Evolutionary conservation across 2,888 invertebrate genomes (phyloP).

Genomic region (Drosophila melanosoma): DNA sequence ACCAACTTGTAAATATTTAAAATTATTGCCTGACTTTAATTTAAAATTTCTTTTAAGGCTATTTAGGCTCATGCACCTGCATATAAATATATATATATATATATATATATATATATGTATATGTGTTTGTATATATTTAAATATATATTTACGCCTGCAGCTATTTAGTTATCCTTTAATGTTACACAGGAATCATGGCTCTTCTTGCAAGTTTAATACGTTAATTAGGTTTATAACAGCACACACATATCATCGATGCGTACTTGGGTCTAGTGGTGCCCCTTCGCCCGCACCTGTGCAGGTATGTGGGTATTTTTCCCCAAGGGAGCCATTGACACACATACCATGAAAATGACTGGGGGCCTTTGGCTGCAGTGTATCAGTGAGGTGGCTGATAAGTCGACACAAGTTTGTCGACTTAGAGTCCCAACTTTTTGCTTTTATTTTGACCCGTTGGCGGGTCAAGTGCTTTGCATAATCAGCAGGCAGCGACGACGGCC

Average conservation of each 20-base stretch:
- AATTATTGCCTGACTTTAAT: not conserved
- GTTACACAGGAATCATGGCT: slow-evolving; percentile 21
- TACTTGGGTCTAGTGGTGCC: not conserved
- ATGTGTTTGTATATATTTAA: not conserved
- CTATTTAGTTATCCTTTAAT: slow-evolving; percentile 15
- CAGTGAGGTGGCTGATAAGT: slow-evolving; percentile 33
- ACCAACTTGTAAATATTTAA: not conserved
- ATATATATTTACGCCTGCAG: slow-evolving; percentile 7
- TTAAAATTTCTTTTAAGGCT: not conserved
- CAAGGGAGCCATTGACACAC: slow-evolving; percentile 77
- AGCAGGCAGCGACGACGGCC: slow-evolving; percentile 25
- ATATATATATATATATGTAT: not conserved
- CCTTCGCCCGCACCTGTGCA: not conserved
- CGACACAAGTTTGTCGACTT: slow-evolving; percentile 27
- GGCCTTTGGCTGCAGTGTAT: slow-evolving; percentile 43
- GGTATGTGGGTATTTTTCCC: slow-evolving; percentile 25
- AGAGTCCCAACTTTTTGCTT: slow-evolving; percentile 40
- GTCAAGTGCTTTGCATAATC: slow-evolving; percentile 66
- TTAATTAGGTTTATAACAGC: slow-evolving; percentile 76
- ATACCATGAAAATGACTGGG: slow-evolving; percentile 56
- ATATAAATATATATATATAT: not conserved
- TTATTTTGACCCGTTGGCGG: slow-evolving; percentile 36
- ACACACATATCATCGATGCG: slow-evolving; percentile 54
- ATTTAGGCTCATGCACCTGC: not conserved
- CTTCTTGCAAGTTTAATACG: slow-evolving; percentile 77